Evolutionary conservation across 2,888 invertebrate species (phyloP).

Genomic region (Agonopterix alstromeriana): DNA sequence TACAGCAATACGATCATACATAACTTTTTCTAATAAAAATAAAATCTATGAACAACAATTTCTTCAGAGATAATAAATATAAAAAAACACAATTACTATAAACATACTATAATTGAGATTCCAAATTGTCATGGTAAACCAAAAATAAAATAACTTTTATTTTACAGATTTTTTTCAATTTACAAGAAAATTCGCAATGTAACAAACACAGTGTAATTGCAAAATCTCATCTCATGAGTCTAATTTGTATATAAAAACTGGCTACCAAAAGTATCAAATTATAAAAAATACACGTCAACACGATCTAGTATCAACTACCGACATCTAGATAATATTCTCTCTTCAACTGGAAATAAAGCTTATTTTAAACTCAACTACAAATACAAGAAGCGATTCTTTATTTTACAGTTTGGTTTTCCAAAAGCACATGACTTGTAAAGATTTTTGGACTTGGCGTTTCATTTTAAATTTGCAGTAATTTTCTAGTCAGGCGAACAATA

Average conservation of each 20-base stretch:
- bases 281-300: conserved; percentile 40
- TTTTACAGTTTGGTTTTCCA: conserved; percentile 40
- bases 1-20: no score
- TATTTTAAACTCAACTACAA: conserved; percentile 40
- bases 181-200: background rate
- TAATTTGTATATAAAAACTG: conserved; percentile 30
- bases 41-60: no score
- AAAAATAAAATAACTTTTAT: no score
- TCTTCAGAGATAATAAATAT: no score
- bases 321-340: conserved; percentile 46
- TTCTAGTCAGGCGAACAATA: no score
- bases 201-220: conserved; percentile 17
- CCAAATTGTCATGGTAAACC: no score
- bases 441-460: conserved; percentile 29
- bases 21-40: no score
- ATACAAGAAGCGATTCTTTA: conserved; percentile 50
- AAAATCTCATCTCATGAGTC: conserved; percentile 13
- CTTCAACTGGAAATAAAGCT: conserved; percentile 44
- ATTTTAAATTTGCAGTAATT: no score
- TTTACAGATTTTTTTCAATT: no score
- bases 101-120: no score
- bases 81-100: no score
- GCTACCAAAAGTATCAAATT: conserved; percentile 42
- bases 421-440: conserved; percentile 35
- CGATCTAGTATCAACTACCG: conserved; percentile 30